phyloP scores from a whole-genome alignment of 2,888 invertebrate genomes.

The Mayetiola destructor region DNA sequence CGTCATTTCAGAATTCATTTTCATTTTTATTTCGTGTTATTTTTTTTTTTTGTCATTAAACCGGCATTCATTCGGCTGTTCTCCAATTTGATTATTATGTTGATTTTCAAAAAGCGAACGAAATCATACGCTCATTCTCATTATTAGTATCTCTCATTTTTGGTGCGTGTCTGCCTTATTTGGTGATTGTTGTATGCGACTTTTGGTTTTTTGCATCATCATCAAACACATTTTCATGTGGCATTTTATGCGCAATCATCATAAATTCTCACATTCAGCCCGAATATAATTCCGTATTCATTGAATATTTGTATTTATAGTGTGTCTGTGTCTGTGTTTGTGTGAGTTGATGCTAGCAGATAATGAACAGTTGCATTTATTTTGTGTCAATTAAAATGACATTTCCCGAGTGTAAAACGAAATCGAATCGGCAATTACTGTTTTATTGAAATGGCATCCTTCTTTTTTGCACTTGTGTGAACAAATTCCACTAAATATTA shows the following conservation, averaged over 20 bases:
- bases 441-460: no score
- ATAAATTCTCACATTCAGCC: constrained; percentile 2
- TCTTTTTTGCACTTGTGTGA: no score
- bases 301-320: neutral
- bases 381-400: constrained; percentile 8
- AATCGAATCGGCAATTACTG: neutral
- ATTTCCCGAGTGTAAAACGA: neutral
- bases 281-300: neutral
- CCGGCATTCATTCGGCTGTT: neutral
- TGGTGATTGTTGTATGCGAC: neutral
- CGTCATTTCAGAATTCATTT: neutral
- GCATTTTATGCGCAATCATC: constrained; percentile 8
- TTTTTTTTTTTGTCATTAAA: neutral
- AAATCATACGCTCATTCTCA: neutral
- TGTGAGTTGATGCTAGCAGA: neutral
- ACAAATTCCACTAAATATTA: no score
- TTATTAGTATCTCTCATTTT: neutral
- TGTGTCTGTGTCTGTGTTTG: neutral
- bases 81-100: constrained; percentile 6
- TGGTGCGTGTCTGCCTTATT: neutral
- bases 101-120: neutral
- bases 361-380: neutral
- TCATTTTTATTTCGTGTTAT: neutral
- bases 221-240: neutral
- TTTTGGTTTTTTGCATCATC: neutral